Evolutionary conservation across 2,888 invertebrate species (phyloP).

Genomic region (Leptarthrus brevirostris): DNA sequence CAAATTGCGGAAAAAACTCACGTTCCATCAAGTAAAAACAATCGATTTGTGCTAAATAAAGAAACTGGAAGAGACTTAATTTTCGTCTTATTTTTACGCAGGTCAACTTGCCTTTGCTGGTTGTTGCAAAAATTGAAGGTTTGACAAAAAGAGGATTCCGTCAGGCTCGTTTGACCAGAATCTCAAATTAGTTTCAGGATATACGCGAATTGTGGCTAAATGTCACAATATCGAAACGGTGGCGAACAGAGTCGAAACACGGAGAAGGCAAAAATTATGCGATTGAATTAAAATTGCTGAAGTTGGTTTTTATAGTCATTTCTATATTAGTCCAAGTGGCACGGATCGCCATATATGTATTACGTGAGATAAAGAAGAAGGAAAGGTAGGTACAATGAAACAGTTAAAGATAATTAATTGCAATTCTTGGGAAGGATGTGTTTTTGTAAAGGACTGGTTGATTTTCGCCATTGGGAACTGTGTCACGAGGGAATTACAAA

Average conservation of each 20-base stretch:
- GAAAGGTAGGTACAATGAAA: constrained; percentile 61
- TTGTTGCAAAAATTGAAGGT: not conserved
- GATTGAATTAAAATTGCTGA: constrained; percentile 54
- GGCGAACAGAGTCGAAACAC: not conserved
- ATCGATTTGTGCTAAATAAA: constrained; percentile 43
- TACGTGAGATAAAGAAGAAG: not conserved
- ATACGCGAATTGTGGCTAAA: constrained; percentile 24
- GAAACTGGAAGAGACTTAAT: constrained; percentile 11
- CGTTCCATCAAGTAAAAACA: constrained; percentile 26
- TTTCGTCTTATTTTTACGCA: constrained; percentile 26
- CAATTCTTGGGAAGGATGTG: constrained; percentile 66
- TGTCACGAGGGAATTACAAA: constrained; percentile 19
- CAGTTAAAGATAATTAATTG: constrained; percentile 69
- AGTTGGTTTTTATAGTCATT: constrained; percentile 48
- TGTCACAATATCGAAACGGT: constrained; percentile 1
- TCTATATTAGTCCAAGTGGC: constrained; percentile 36
- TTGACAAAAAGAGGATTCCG: constrained; percentile 49
- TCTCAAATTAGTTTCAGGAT: constrained; percentile 50
- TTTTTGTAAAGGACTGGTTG: constrained; percentile 50
- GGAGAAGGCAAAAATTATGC: constrained; percentile 45
- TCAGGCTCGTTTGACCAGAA: constrained; percentile 50
- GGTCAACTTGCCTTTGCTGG: not conserved
- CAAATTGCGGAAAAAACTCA: constrained; percentile 56
- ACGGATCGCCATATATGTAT: constrained; percentile 7
- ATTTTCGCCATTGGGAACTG: constrained; percentile 29